Percentiles rank a stretch among this genome's conserved stretches.
Evolutionary conservation across 2,113 vertebrate genomes (phyloP).

Genomic region (Antechinus stuartii): DNA sequence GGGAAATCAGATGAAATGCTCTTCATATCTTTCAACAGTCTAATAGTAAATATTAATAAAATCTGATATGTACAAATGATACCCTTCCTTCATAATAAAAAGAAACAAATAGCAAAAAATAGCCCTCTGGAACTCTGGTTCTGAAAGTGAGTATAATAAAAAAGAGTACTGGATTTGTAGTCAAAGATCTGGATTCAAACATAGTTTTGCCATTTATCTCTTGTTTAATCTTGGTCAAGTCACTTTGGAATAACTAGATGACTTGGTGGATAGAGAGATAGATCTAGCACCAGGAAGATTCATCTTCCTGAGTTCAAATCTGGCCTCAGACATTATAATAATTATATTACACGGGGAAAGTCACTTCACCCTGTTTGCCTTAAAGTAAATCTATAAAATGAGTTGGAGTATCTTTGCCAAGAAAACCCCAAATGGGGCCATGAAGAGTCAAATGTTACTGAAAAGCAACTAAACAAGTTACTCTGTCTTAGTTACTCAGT

Average conservation of each 20-base stretch:
- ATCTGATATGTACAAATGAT: slow-evolving; percentile 14
- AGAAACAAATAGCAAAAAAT: not conserved
- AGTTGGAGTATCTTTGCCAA: no score
- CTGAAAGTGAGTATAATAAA: not conserved
- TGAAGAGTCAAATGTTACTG: no score
- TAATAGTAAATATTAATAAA: slow-evolving; percentile 30
- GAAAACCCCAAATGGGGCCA: no score
- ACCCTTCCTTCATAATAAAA: not conserved
- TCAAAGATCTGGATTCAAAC: not conserved
- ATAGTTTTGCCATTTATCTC: not conserved
- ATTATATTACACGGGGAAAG: not conserved
- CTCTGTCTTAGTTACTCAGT: no score
- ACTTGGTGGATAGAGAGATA: not conserved
- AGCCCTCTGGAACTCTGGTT: not conserved
- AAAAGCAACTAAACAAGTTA: no score
- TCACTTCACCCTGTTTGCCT: not conserved
- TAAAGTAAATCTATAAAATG: no score
- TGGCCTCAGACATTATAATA: not conserved
- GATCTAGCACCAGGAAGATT: not conserved
- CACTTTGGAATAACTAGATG: not conserved
- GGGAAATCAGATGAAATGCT: slow-evolving; percentile 9
- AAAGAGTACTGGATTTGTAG: not conserved
- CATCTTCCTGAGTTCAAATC: not conserved
- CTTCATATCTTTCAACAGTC: slow-evolving; percentile 12
- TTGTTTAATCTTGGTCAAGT: not conserved